Evolutionary conservation across 2,888 invertebrate genomes (phyloP).

Genomic region (Siphlonurus alternatus): DNA sequence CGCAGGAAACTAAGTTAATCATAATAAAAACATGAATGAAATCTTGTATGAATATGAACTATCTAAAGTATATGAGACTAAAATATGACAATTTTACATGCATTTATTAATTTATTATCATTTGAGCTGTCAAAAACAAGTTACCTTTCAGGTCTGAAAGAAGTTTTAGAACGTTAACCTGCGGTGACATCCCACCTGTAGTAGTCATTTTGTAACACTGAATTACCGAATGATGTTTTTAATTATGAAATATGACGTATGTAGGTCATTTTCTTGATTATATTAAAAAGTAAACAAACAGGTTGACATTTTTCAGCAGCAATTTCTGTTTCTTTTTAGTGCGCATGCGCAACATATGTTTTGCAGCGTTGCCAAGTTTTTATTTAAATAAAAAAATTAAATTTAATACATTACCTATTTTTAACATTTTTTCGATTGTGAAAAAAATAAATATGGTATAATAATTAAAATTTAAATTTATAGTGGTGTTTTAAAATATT

Average conservation of each 20-base stretch:
- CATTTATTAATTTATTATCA: no score
- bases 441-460: background rate
- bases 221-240: background rate
- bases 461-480: no score
- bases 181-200: background rate
- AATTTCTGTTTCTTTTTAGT: no score
- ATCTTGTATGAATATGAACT: no score
- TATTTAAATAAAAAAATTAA: background rate
- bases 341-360: no score
- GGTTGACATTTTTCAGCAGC: background rate
- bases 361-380: background rate
- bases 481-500: no score
- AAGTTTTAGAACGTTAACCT: conserved; percentile 6
- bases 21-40: no score
- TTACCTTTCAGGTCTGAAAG: conserved; percentile 7
- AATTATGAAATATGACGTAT: background rate
- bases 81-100: no score
- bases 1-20: background rate
- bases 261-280: background rate
- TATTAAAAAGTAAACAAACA: background rate
- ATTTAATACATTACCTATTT: background rate
- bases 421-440: no score
- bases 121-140: no score
- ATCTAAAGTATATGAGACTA: no score
- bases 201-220: background rate